Base-by-base conservation (phyloP, 2,113 vertebrate genomes). In the Macquaria ambigua region DNA sequence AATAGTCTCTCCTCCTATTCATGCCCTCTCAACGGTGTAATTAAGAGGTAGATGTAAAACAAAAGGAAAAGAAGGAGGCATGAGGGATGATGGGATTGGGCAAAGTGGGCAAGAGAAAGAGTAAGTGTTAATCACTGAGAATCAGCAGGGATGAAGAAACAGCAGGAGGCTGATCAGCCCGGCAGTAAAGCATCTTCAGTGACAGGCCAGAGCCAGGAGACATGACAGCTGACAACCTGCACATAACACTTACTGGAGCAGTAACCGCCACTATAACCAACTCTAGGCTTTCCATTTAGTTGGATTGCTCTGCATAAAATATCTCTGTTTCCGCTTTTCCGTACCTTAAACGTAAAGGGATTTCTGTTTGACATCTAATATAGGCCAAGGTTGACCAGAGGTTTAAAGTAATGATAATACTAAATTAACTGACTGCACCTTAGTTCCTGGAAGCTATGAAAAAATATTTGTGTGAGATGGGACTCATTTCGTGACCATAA, bases 21-120 rank as follows among this genome's bases (percentile, higher is more conserved):
- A 15, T 76, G n/a, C 23, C 78, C 68, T 56, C 78, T 79, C 82
- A 87, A 79, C 70, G 64, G 77, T 77, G 84, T 91, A 92, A 93
- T 94, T 93, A 94, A 91, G 86, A 85, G 63, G 41, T 18, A 70
- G 53, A 86, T 28, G 72, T 87, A 89, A 88, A 90, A 87, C 76
- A 85, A 89, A 82, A 59, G 64, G 64, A 68, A 37, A 50, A 86
- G 53, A 61, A 67, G 63, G 23, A 31, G 64, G 77, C 46, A 46
- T 58, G 77, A 81, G 61, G 61, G 87, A 77, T 77, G 69, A 77
- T 31, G 64, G 55, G 46, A 76, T 6, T 2, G 15, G 67, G 64
- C 28, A 81, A 78, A 67, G 56, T 43, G 23, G 48, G 46, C 15
- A 21, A 21, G 78, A 48, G 50, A 0, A 52, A 37, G 58, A 58